Percentiles rank a stretch among this genome's conserved stretches.
phyloP scores from a whole-genome alignment of 2,888 invertebrate species.

The Caenorhabditis angaria region DNA sequence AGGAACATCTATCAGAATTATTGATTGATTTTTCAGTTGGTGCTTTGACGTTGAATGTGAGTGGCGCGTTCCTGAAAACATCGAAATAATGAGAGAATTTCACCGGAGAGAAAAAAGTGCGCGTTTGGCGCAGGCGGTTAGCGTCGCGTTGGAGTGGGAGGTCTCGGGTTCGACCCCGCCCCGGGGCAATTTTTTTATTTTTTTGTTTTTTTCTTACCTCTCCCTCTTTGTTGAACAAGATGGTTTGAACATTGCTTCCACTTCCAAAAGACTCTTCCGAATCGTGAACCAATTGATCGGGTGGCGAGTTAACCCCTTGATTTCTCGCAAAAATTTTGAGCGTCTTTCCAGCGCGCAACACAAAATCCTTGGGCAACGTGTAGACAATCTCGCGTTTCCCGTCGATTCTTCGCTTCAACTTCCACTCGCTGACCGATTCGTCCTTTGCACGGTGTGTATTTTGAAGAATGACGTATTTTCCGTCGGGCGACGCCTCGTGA shows the following conservation, averaged over 20 bases:
- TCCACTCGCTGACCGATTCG: slow-evolving; percentile 73
- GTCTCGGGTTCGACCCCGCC: too few species aligned
- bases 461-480: slow-evolving; percentile 74
- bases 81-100: too few species aligned
- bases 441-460: slow-evolving; percentile 74
- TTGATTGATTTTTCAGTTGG: too few species aligned
- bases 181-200: too few species aligned
- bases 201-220: too few species aligned
- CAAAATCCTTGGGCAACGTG: slow-evolving; percentile 70
- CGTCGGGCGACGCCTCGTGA: slow-evolving; percentile 74
- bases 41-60: slow-evolving; percentile 66
- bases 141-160: too few species aligned
- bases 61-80: slow-evolving; percentile 72
- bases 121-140: too few species aligned
- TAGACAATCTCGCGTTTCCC: slow-evolving; percentile 71
- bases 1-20: too few species aligned
- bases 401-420: slow-evolving; percentile 73
- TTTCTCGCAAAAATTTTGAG: slow-evolving; percentile 67
- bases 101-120: too few species aligned
- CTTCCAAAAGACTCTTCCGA: slow-evolving; percentile 67
- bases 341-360: slow-evolving; percentile 68
- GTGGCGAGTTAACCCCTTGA: slow-evolving; percentile 62
- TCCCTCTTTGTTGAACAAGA: slow-evolving; percentile 70
- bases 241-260: slow-evolving; percentile 70
- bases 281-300: slow-evolving; percentile 66